Conservation (phyloP, 1,140 invertebrate species). For the Heliothis virescens region DNA sequence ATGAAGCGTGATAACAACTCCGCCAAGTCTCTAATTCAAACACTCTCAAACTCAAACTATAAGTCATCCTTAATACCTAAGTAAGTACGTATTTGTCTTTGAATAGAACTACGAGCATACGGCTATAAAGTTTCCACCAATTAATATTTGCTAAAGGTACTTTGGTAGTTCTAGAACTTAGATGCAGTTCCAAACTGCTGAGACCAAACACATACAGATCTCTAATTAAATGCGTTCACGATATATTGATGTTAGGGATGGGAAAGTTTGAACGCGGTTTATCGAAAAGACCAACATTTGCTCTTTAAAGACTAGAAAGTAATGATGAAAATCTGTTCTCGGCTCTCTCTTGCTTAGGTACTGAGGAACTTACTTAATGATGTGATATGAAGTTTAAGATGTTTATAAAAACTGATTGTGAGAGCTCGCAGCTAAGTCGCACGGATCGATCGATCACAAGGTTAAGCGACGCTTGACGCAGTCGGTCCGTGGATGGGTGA, state of each 20-base stretch:
- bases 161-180: constrained; percentile 64
- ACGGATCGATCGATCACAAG: no score
- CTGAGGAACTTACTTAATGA: no score
- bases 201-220: constrained; percentile 38
- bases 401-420: no score
- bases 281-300: no score
- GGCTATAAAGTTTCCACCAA: constrained; percentile 60
- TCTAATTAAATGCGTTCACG: constrained; percentile 39
- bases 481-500: no score
- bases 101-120: constrained; percentile 60
- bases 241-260: constrained; percentile 23
- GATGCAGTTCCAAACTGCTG: constrained; percentile 56
- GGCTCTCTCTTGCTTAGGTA: no score
- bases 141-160: constrained; percentile 75
- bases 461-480: no score
- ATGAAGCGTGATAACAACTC: constrained; percentile 12
- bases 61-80: constrained; percentile 55
- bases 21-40: constrained; percentile 38
- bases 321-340: no score
- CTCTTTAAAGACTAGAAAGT: no score
- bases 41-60: constrained; percentile 55
- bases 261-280: not conserved
- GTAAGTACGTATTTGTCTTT: constrained; percentile 70
- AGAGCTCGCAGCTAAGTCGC: no score
- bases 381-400: no score